These are phyloP conservation scores for Fistularia commersonii DNA, from an alignment of 2,797 vertebrate species.

Conservation along the genomic window DNA sequence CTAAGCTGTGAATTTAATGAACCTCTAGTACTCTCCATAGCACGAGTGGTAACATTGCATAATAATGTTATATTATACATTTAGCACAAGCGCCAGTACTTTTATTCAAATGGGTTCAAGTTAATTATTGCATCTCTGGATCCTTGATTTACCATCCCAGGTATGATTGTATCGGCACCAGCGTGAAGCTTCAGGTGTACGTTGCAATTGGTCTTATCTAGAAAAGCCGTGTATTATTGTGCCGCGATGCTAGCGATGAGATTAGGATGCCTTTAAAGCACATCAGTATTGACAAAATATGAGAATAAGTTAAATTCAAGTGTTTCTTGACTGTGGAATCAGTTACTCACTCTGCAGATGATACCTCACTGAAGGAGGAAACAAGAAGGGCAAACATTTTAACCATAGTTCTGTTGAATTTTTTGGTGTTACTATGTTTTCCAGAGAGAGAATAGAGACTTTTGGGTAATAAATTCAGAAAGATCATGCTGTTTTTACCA, in stretches of 20 bases:
- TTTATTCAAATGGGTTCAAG: background rate
- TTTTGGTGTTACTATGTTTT: slow-evolving; percentile 5
- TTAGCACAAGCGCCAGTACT: too few species aligned
- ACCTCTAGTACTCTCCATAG: background rate
- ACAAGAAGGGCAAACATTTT: slow-evolving; percentile 24
- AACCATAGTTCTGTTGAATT: slow-evolving; percentile 12
- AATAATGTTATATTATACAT: slow-evolving; percentile 3
- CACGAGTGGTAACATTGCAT: slow-evolving; percentile 1
- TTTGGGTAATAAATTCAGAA: background rate
- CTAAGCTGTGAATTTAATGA: too few species aligned
- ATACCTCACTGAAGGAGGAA: slow-evolving; percentile 65
- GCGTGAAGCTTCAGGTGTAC: slow-evolving; percentile 31
- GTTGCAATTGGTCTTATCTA: slow-evolving; percentile 14
- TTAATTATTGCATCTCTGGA: too few species aligned
- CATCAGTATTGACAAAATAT: slow-evolving; percentile 28
- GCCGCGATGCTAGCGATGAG: slow-evolving; percentile 36
- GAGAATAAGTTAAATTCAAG: slow-evolving; percentile 30
- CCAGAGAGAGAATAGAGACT: slow-evolving; percentile 7
- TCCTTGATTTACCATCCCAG: background rate
- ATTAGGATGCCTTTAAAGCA: slow-evolving; percentile 45
- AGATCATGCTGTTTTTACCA: slow-evolving; percentile 78
- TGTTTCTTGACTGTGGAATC: slow-evolving; percentile 18
- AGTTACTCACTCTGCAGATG: slow-evolving; percentile 69
- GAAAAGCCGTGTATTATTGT: slow-evolving; percentile 51
- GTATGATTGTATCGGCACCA: slow-evolving; percentile 6